Evolutionary conservation across 2,888 invertebrate species (phyloP), one percentile per base, ranked within the genome.

Genomic region (Hymenopus coronatus): DNA sequence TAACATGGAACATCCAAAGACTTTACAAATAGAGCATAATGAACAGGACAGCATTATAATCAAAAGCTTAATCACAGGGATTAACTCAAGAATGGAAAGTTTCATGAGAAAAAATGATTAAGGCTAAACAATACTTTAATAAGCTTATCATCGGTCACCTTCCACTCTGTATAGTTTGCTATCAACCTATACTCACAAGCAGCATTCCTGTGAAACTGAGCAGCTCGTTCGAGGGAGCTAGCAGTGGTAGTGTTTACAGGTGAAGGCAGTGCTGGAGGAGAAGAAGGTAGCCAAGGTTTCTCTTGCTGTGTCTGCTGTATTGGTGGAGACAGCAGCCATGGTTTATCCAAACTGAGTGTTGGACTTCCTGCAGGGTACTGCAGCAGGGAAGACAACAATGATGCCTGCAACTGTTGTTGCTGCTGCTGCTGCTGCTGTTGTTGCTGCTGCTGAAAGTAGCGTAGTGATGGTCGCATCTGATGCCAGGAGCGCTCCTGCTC

Each of bases 191-290:
- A 92, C 93, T 93, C 93, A 96, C 96, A 94, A 91, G 96, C 96
- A 90, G 96, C 95, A 92, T 94, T 95, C 90, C 96, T 94, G 92
- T 96, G 96, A 90, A 95, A 94, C 91, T 95, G 94, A 1, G 96
- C 96, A 28, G 96, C 96, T 90, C 95, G 94, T 91, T 96, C 96
- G 89, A 96, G 93, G 85, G 91, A 89, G 28, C 85, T 89, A 27
- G 87, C 86, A n/a, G 28, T 46, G 81, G 70, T 82, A 27, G 83
- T 83, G 27, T 88, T 85, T 40, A 87, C 27, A 27, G 89, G 46
- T 82, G 85, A 85, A 85, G 28, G 84, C 40, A 88, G 54, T 27
- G 84, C 70, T 70, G 84, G 30, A 82, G 84, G 88, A 46, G 90
- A 87, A 28, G 83, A 82, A n/a, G 90, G 85, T 46, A 85, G 46